phyloP scores from a whole-genome alignment of 2,797 vertebrate species.

The Eleutherodactylus coqui region DNA sequence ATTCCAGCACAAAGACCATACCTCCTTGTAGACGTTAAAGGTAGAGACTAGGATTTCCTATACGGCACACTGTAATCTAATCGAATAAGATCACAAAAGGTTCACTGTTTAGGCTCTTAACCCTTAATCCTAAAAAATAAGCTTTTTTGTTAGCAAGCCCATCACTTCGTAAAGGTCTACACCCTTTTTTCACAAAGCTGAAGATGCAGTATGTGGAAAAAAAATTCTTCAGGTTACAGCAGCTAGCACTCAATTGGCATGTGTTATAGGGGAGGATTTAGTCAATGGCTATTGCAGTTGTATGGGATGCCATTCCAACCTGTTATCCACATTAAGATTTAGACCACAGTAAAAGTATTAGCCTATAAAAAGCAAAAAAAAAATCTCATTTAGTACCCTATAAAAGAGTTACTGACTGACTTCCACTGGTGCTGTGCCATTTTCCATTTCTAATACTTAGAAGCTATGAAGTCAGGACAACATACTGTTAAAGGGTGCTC shows the following conservation, averaged over 20 bases:
- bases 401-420: neutral
- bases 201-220: neutral
- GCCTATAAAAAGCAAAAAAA: neutral
- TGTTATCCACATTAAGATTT: constrained; percentile 21
- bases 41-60: no score
- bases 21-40: no score
- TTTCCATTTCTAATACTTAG: constrained; percentile 42
- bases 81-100: neutral
- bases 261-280: neutral
- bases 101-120: neutral
- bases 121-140: neutral
- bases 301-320: neutral
- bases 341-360: neutral
- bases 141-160: neutral
- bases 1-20: no score
- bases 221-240: neutral
- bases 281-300: neutral
- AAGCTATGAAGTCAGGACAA: neutral
- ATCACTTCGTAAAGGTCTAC: neutral
- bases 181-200: neutral
- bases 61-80: no score
- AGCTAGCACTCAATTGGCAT: neutral
- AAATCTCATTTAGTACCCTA: constrained; percentile 8
- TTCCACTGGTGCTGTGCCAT: constrained; percentile 13
- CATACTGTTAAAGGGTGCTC: neutral